A percentile compares a stretch with the other conserved stretches of the same genome.
Evolutionary conservation across 2,888 invertebrate species (phyloP).

Genomic region (Germaria angustata): DNA sequence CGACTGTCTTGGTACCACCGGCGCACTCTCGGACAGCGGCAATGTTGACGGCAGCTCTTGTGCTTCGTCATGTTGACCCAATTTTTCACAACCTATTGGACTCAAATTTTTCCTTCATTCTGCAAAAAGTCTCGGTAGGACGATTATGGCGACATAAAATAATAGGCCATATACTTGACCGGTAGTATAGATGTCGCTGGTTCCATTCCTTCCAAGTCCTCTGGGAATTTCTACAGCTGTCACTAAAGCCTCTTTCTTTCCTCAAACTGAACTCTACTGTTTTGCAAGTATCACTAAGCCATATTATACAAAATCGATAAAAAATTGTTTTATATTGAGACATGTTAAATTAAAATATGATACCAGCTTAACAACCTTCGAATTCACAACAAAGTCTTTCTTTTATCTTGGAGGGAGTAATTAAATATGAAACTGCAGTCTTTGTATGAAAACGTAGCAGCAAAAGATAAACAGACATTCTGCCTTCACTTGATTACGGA

Average conservation of each 20-base stretch:
- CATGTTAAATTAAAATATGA: neutral
- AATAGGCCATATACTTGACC: too few species aligned
- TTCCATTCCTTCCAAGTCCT: too few species aligned
- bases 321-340: neutral
- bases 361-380: neutral
- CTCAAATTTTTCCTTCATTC: too few species aligned
- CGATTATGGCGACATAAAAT: too few species aligned
- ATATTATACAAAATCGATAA: neutral
- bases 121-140: too few species aligned
- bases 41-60: too few species aligned
- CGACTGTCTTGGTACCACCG: too few species aligned
- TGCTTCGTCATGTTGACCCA: too few species aligned
- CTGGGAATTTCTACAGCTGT: too few species aligned
- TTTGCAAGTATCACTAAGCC: neutral
- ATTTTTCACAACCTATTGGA: too few species aligned
- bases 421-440: slow-evolving; percentile 20
- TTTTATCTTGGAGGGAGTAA: neutral
- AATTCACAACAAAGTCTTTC: neutral
- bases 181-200: too few species aligned
- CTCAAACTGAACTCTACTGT: neutral
- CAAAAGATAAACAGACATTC: neutral
- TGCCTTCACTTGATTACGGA: neutral
- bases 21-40: too few species aligned
- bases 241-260: neutral
- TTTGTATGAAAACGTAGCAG: neutral